Evolutionary conservation across 2,888 invertebrate genomes (phyloP), one percentile per base, ranked within the genome.

Genomic region (Theodoxus fluviatilis): DNA sequence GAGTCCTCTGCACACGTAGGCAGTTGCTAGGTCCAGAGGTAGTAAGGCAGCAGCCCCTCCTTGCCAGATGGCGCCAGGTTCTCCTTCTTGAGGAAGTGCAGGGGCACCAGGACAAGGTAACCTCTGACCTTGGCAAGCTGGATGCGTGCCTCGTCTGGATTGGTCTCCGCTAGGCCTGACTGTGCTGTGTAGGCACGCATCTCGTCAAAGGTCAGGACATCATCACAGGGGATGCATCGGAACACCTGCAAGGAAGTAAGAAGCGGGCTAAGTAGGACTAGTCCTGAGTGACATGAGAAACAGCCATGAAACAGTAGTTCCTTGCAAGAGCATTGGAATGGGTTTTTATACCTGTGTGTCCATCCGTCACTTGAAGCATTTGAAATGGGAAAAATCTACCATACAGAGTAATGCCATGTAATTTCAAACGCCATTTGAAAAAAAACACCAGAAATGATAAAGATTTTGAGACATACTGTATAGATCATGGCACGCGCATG

Each of bases 21-120:
- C n/a, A n/a, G n/a, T n/a, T n/a, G n/a, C n/a, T 89, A 95, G 25
- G 96, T 96, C 96, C 98, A 98, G 28, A 98, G 89, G 1, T 94
- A 90, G 38, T 94, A 94, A 2, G 98, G 98, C 91, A 97, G 92
- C 82, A 98, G 92, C 64, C 94, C 94, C 87, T 98, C 97, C 86
- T 94, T 94, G 28, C n/a, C n/a, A n/a, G n/a, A n/a, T 97, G 97
- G 25, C 93, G 94, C 57, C 97, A 76, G 89, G 57, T 91, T 91
- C 88, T 97, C 96, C 77, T 93, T 91, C 81, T 91, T 91, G n/a
- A 98, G 90, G 88, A 98, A 98, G 72, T 94, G 90, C 67, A 96
- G 88, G 0, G 98, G 98, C 85, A 97, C 89, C 78, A 94, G 91
- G 0, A 98, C 98, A 71, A 98, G 85, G 86, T 93, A 91, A 0